A percentile compares a stretch with the other conserved stretches of the same genome.
These are phyloP conservation scores for Orthosia incerta DNA, from an alignment of 2,888 invertebrate genomes.

Conservation along the genomic window DNA sequence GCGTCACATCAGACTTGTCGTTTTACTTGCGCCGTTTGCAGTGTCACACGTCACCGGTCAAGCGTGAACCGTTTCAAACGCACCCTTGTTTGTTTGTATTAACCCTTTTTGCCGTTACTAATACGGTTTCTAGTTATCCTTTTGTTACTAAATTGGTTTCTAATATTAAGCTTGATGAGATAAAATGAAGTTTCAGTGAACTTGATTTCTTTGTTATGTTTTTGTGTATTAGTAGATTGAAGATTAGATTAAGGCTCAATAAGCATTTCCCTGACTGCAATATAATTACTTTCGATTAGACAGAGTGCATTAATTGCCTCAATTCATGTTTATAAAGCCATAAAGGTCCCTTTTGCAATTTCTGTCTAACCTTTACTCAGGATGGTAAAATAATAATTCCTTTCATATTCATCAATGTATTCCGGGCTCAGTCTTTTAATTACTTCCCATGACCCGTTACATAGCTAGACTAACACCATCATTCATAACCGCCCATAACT, in stretches of 20 bases:
- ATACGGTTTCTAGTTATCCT: conserved; percentile 61
- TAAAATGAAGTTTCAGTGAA: background rate
- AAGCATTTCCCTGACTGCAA: no score
- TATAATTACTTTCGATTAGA: background rate
- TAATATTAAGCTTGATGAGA: conserved; percentile 44
- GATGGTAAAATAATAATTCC: background rate
- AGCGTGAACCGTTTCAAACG: conserved; percentile 70
- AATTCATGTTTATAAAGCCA: background rate
- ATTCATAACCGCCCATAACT: conserved; percentile 38
- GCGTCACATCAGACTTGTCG: conserved; percentile 57
- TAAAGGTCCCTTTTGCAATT: background rate
- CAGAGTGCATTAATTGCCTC: background rate
- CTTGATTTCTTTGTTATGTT: background rate
- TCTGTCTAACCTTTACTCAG: background rate
- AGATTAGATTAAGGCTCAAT: background rate
- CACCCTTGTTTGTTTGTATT: conserved; percentile 73
- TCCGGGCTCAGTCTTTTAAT: conserved; percentile 26
- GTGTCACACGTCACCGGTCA: conserved; percentile 67
- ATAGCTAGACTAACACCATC: conserved; percentile 30
- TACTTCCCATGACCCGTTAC: conserved; percentile 32
- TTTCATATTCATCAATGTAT: conserved; percentile 14
- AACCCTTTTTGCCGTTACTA: conserved; percentile 66
- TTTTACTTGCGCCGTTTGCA: conserved; percentile 59
- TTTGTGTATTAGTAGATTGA: background rate
- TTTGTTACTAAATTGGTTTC: conserved; percentile 61